A percentile compares a stretch with the other conserved stretches of the same genome.
phyloP scores from a whole-genome alignment of 1,140 invertebrate species.

The Drosophila bipectinata region DNA sequence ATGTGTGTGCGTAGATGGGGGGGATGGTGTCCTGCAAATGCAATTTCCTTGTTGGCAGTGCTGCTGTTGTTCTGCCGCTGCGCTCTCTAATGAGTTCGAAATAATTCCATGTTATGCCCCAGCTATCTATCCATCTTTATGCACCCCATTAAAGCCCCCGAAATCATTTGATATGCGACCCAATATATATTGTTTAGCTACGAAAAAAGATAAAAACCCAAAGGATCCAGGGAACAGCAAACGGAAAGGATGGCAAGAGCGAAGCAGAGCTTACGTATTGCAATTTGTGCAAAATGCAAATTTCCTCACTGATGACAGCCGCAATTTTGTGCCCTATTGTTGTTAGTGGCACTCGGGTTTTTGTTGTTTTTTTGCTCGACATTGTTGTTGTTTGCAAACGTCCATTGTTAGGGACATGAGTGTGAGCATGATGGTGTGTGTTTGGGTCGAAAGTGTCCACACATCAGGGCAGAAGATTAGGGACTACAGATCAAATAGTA shows the following conservation, averaged over 20 bases:
- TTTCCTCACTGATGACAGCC: conserved; percentile 80
- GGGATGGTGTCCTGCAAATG: conserved; percentile 25
- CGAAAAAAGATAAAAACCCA: background rate
- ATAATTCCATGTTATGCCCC: conserved; percentile 54
- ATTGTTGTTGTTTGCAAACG: conserved; percentile 62
- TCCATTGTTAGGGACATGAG: conserved; percentile 63
- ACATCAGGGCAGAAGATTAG: conserved; percentile 19
- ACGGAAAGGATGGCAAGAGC: conserved; percentile 5
- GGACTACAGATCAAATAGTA: background rate
- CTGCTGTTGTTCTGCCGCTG: conserved; percentile 1
- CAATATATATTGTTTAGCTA: conserved; percentile 46
- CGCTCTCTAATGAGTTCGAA: conserved; percentile 60
- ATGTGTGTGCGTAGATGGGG: conserved; percentile 26
- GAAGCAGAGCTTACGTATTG: conserved; percentile 69
- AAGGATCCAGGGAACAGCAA: conserved; percentile 5
- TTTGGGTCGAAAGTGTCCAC: conserved; percentile 15
- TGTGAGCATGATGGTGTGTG: conserved; percentile 38
- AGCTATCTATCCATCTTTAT: conserved; percentile 38
- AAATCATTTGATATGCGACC: conserved; percentile 47
- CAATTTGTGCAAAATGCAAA: conserved; percentile 81
- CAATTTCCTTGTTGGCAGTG: conserved; percentile 36
- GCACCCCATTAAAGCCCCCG: conserved; percentile 22
- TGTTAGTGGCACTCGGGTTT: conserved; percentile 46
- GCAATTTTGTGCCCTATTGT: conserved; percentile 76
- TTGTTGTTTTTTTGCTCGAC: conserved; percentile 20